Conservation (phyloP, 2,113 vertebrate genomes). For the Dissostichus mawsoni region DNA sequence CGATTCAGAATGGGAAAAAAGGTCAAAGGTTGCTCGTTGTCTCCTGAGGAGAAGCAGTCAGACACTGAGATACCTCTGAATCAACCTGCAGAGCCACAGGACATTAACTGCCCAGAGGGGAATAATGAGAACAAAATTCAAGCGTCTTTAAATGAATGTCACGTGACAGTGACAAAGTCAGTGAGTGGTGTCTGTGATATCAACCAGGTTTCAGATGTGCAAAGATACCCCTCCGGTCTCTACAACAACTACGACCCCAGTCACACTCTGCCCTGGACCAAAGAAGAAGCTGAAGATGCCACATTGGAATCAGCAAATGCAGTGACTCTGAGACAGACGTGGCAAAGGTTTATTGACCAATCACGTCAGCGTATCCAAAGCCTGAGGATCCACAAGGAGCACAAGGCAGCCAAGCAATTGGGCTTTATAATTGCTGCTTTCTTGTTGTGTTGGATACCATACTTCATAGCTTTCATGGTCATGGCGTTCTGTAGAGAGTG, state of each 20-base stretch:
- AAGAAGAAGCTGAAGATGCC: constrained; percentile 55
- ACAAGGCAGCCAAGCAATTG: constrained; percentile 94
- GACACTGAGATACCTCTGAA: constrained; percentile 54
- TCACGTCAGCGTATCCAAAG: constrained; percentile 82
- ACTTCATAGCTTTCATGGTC: constrained; percentile 94
- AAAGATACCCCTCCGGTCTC: constrained; percentile 76
- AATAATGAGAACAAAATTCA: constrained; percentile 60
- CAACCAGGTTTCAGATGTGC: constrained; percentile 76
- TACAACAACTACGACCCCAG: constrained; percentile 58
- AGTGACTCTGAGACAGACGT: constrained; percentile 85
- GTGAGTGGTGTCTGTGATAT: constrained; percentile 73
- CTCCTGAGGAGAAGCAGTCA: constrained; percentile 58
- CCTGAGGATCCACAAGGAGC: constrained; percentile 87
- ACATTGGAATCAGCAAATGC: constrained; percentile 70
- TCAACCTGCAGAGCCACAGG: constrained; percentile 64
- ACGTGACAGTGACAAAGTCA: constrained; percentile 69
- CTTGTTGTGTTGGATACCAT: constrained; percentile 96
- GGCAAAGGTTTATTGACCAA: constrained; percentile 87
- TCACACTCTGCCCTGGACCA: constrained; percentile 70
- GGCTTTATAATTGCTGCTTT: constrained; percentile 94
- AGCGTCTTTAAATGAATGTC: constrained; percentile 56
- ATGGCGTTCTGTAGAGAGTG: constrained; percentile 88
- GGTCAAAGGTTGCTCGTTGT: constrained; percentile 53
- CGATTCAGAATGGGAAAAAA: constrained; percentile 53
- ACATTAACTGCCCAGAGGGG: constrained; percentile 41